Conservation (phyloP, 2,113 vertebrate species). For the Sula dactylatra region DNA sequence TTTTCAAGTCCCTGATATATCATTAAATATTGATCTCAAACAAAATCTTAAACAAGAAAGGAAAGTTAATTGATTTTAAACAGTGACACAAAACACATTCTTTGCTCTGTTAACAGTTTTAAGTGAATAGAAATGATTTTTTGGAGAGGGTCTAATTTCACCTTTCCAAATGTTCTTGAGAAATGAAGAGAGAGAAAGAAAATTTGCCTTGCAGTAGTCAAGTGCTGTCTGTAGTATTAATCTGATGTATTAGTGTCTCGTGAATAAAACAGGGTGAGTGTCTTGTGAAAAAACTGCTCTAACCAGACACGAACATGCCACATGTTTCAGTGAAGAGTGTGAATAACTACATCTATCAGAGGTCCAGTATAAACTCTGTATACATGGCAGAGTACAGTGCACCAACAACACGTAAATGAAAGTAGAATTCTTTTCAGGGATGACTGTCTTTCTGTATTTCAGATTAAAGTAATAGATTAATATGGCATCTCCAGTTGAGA, state of each 20-base stretch:
- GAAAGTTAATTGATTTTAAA: not conserved
- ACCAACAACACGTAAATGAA: not conserved
- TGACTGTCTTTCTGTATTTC: not conserved
- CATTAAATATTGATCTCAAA: not conserved
- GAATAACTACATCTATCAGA: not conserved
- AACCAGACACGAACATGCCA: rapidly evolving
- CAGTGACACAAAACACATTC: not conserved
- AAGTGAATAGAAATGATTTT: not conserved
- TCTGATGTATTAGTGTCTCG: not conserved
- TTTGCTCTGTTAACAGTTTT: not conserved
- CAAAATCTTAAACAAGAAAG: not conserved
- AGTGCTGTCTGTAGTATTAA: not conserved
- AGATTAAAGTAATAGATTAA: not conserved
- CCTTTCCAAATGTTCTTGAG: not conserved
- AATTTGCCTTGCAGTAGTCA: not conserved
- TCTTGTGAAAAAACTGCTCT: not conserved
- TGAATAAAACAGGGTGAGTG: not conserved
- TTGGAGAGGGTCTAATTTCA: not conserved
- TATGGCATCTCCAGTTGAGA: not conserved
- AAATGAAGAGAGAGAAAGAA: not conserved
- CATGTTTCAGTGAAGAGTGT: not conserved
- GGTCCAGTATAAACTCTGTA: not conserved
- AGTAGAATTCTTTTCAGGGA: not conserved
- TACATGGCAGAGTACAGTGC: not conserved
- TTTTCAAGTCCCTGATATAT: not conserved